Percentiles rank a stretch among this genome's conserved stretches.
phyloP scores from a whole-genome alignment of 2,888 invertebrate species.

The Timandra comae region DNA sequence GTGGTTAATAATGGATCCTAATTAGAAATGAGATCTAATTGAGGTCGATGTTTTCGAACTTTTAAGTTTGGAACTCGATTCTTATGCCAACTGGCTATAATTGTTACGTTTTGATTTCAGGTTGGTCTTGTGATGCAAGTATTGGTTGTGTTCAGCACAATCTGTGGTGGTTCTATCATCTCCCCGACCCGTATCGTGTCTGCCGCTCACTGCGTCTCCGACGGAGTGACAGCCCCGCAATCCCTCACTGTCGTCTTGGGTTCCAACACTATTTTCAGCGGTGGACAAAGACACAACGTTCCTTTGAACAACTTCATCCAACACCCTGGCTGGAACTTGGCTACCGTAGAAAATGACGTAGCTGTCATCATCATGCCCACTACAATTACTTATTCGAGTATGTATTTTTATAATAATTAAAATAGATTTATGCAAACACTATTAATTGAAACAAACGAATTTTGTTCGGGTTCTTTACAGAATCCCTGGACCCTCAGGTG shows the following conservation, averaged over 20 bases:
- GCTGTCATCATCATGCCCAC: constrained; percentile 28
- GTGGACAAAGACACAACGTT: constrained; percentile 30
- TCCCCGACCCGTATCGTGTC: constrained; percentile 31
- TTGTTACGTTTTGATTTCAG: constrained; percentile 29
- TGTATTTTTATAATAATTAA: background rate
- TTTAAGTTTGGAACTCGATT: too few species aligned
- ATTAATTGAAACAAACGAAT: too few species aligned
- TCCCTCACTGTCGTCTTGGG: constrained; percentile 41
- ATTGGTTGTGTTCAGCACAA: constrained; percentile 32
- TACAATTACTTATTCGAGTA: background rate
- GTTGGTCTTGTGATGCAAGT: constrained; percentile 42
- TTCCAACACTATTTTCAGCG: constrained; percentile 38
- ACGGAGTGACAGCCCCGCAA: constrained; percentile 31
- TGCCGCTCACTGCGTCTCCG: constrained; percentile 43
- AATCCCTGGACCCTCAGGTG: too few species aligned
- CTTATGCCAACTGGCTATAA: too few species aligned
- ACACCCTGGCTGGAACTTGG: constrained; percentile 36
- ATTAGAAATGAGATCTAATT: too few species aligned
- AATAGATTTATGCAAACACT: too few species aligned
- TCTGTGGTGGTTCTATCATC: constrained; percentile 43
- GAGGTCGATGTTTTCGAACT: too few species aligned
- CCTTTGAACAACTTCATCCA: constrained; percentile 26
- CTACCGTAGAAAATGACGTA: constrained; percentile 33
- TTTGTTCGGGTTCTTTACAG: too few species aligned
- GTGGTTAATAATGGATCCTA: too few species aligned